Percentiles rank a stretch among this genome's conserved stretches.
These are phyloP conservation scores for Tiaroga cobitis DNA, from an alignment of 2,797 vertebrate species.

Conservation along the genomic window DNA sequence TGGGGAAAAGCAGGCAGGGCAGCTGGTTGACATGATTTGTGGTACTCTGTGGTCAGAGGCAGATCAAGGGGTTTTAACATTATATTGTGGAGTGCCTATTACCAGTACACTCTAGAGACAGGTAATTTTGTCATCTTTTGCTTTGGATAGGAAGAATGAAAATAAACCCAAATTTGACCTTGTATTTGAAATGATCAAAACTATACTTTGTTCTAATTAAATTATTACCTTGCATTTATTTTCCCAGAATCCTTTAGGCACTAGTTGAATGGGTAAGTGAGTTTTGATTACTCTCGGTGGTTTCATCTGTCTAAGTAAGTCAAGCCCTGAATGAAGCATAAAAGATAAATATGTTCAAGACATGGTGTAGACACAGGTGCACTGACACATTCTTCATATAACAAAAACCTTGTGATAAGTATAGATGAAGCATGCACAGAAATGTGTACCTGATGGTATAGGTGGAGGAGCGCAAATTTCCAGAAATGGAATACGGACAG, in stretches of 20 bases:
- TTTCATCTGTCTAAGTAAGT: conserved; percentile 70
- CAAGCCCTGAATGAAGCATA: conserved; percentile 71
- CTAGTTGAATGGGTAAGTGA: conserved; percentile 81
- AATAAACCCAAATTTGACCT: background rate
- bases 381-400: background rate
- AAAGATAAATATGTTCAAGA: background rate
- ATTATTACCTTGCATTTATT: conserved; percentile 86
- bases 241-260: conserved; percentile 88
- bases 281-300: conserved; percentile 89
- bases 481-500: conserved; percentile 83
- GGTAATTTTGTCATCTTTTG: background rate
- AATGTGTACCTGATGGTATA: conserved; percentile 74
- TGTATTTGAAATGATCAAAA: background rate
- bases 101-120: background rate
- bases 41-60: background rate
- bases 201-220: background rate
- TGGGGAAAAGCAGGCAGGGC: conserved; percentile 56
- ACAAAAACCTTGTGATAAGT: background rate
- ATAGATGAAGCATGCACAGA: background rate
- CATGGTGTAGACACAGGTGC: background rate
- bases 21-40: background rate
- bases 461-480: conserved; percentile 77
- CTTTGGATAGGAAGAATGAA: background rate
- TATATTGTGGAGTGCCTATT: background rate
- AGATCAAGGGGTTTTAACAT: background rate